phyloP scores from a whole-genome alignment of 2,797 vertebrate species.

The Microcaecilia unicolor region DNA sequence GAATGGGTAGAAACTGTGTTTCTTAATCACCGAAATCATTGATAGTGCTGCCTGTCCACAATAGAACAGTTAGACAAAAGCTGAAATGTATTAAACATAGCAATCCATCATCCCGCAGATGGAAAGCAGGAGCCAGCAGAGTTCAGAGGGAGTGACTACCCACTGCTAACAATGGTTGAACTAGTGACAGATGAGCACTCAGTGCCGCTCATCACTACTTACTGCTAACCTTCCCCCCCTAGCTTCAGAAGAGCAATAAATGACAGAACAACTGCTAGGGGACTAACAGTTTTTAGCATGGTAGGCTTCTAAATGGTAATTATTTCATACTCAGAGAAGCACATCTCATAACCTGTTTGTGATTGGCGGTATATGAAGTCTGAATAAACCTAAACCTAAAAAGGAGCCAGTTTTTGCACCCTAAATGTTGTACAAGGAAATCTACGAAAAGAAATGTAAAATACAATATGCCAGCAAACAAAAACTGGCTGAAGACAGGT shows the following conservation, averaged over 20 bases:
- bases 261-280: conserved; percentile 36
- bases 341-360: too few species aligned
- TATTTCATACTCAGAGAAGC: neutral
- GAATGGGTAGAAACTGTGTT: conserved; percentile 31
- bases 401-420: too few species aligned
- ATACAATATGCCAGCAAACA: too few species aligned
- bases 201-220: too few species aligned
- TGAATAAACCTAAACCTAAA: too few species aligned
- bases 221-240: conserved; percentile 24
- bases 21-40: conserved; percentile 63
- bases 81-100: conserved; percentile 74
- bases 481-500: too few species aligned
- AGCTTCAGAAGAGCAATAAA: conserved; percentile 40
- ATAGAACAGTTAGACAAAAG: conserved; percentile 68
- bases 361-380: too few species aligned
- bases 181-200: conserved; percentile 52
- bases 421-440: too few species aligned
- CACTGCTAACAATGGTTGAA: conserved; percentile 61
- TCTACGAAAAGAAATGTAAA: too few species aligned
- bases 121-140: conserved; percentile 63
- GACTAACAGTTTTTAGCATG: conserved; percentile 32
- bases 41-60: conserved; percentile 63
- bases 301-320: conserved; percentile 19
- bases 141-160: conserved; percentile 61
- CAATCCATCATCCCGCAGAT: conserved; percentile 73